Conservation (phyloP, 2,888 invertebrate genomes). For the Meliscaeva auricollis region DNA sequence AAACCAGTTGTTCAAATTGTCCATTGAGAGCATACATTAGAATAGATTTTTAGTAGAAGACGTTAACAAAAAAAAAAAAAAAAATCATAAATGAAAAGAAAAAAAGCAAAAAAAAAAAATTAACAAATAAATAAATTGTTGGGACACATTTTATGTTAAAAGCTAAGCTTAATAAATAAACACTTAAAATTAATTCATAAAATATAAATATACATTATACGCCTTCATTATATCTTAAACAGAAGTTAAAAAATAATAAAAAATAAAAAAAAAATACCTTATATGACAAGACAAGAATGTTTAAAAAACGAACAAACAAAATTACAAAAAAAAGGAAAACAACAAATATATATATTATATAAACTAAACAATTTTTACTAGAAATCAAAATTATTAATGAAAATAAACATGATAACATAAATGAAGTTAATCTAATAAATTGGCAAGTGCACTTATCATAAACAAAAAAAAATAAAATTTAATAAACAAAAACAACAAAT, state of each 20-base stretch:
- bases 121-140: conserved; percentile 36
- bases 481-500: conserved; percentile 32
- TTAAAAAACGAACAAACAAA: conserved; percentile 65
- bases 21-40: conserved; percentile 56
- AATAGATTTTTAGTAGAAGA: conserved; percentile 34
- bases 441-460: conserved; percentile 84
- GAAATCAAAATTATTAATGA: conserved; percentile 45
- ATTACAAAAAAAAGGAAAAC: conserved; percentile 70
- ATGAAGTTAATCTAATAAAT: conserved; percentile 77
- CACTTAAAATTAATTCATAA: conserved; percentile 57
- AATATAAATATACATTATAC: conserved; percentile 73
- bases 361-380: conserved; percentile 63
- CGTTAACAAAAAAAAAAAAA: neutral
- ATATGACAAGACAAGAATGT: conserved; percentile 67
- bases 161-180: conserved; percentile 63
- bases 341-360: conserved; percentile 22
- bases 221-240: conserved; percentile 77
- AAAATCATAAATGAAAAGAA: neutral
- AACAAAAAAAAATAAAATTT: conserved; percentile 57
- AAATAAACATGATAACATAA: conserved; percentile 47
- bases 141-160: conserved; percentile 37
- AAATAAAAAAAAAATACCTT: conserved; percentile 61
- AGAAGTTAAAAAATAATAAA: conserved; percentile 56
- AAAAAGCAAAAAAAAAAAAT: conserved; percentile 13
- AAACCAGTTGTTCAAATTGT: conserved; percentile 66